These are phyloP conservation scores for Phanerotoma sp. DNA, from an alignment of 2,888 invertebrate genomes.

Conservation along the genomic window DNA sequence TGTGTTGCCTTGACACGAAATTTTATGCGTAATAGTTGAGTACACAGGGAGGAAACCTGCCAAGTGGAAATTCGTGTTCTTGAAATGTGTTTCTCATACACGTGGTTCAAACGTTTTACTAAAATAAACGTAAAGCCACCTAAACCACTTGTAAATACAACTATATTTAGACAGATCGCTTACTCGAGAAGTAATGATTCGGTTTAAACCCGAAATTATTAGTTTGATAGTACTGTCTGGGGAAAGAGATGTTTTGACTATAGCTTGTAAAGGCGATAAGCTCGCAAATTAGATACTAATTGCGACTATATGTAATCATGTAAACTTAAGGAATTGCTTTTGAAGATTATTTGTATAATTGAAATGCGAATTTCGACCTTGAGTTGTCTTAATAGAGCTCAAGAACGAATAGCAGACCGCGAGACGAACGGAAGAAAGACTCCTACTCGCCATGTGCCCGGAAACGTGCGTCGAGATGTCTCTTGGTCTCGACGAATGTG, in stretches of 20 bases:
- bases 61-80: slow-evolving; percentile 53
- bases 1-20: too few relatives aligned
- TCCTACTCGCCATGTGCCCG: slow-evolving; percentile 33
- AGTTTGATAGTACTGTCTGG: too few relatives aligned
- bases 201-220: not conserved
- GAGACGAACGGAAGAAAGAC: slow-evolving; percentile 6
- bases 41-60: slow-evolving; percentile 23
- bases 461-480: slow-evolving; percentile 36
- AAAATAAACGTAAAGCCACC: slow-evolving; percentile 49
- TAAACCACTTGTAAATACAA: slow-evolving; percentile 23
- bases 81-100: slow-evolving; percentile 15
- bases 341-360: too few relatives aligned
- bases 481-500: slow-evolving; percentile 23
- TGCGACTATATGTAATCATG: too few relatives aligned
- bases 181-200: not conserved
- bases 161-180: slow-evolving; percentile 4
- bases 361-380: too few relatives aligned
- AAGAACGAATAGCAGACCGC: slow-evolving; percentile 1
- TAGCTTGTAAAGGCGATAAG: too few relatives aligned
- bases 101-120: slow-evolving; percentile 10
- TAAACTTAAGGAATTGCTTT: too few relatives aligned
- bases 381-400: not conserved
- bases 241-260: too few relatives aligned
- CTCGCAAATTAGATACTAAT: too few relatives aligned
- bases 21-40: not conserved